A percentile compares a stretch with the other conserved stretches of the same genome.
Conservation (phyloP, 2,113 vertebrate species). For the Protomyctophum bolini region DNA sequence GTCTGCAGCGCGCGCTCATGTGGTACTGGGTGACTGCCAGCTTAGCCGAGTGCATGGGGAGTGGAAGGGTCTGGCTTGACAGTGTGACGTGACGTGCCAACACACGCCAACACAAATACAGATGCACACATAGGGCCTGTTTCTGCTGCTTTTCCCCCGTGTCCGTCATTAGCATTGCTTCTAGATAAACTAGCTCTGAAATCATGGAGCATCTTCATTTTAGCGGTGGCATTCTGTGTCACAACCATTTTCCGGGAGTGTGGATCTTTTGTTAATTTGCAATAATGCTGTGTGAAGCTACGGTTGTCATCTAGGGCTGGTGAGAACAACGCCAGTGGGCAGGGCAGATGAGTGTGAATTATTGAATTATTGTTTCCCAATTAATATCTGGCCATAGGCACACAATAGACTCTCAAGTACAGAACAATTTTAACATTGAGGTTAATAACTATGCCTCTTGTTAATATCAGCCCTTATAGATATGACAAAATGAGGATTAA, state of each 20-base stretch:
- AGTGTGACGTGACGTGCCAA: conserved; percentile 66
- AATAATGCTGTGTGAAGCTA: conserved; percentile 52
- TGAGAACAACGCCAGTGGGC: conserved; percentile 58
- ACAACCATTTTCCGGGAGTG: conserved; percentile 27
- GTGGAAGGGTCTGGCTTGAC: conserved; percentile 52
- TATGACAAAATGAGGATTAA: conserved; percentile 1
- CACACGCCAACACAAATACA: conserved; percentile 37
- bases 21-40: conserved; percentile 26
- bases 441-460: conserved; percentile 10
- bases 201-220: conserved; percentile 45
- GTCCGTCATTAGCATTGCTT: conserved; percentile 61
- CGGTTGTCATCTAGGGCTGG: conserved; percentile 23
- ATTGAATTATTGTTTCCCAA: conserved; percentile 68
- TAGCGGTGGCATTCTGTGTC: conserved; percentile 49
- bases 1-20: conserved; percentile 63
- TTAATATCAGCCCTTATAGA: conserved; percentile 4
- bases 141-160: conserved; percentile 43
- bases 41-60: conserved; percentile 45
- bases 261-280: conserved; percentile 48
- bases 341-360: conserved; percentile 58
- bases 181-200: conserved; percentile 55
- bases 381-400: conserved; percentile 60
- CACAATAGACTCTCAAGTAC: conserved; percentile 38
- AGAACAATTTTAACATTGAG: conserved; percentile 37
- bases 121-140: conserved; percentile 25